Evolutionary conservation across 2,113 vertebrate genomes (phyloP), one percentile per base, ranked within the genome.

Genomic region (Ammodytes marinus): DNA sequence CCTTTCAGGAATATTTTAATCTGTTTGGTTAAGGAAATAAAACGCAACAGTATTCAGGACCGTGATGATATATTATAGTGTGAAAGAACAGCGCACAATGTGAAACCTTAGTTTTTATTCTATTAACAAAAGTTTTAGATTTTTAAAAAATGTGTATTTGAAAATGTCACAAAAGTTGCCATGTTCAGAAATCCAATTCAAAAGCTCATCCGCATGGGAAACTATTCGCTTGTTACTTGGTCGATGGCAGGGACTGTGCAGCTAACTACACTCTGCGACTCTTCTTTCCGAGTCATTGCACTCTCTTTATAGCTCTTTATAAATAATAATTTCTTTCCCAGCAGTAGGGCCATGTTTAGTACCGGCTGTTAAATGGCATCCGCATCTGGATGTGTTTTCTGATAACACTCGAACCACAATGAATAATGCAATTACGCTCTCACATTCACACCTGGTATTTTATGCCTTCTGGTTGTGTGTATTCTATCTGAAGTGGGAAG

Each of bases 321-420:
- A 65, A 42, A 42, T 4, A 35, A 6, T 47, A 40, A 59, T n/a
- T 60, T 70, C 35, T 45, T 61, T 39, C 11, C 35, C 1, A 7
- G 6, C 17, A 45, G 8, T 49, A 5, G 55, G 6, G 19, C 39
- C 35, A 10, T 47, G 27, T 5, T 53, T 8, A 39, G 40, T 45
- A 47, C 59, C 64, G 53, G 57, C 55, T 79, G 69, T 66, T 35
- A 6, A 45, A 80, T 10, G 59, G 42, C 58, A 53, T 69, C 40
- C 58, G 35, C 12, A 3, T 71, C 54, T 73, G 11, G 53, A 65
- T 70, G 45, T 55, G 57, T 64, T 69, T 39, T 39, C 53, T 3
- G 8, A 47, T 47, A 11, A 47, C 11, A n/a, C n/a, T n/a, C n/a
- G 11, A 37, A 46, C 73, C 40, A 5, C 4, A n/a, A 45, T 15